These are phyloP conservation scores for Caloenas nicobarica DNA, from an alignment of 2,113 vertebrate genomes.

Conservation along the genomic window DNA sequence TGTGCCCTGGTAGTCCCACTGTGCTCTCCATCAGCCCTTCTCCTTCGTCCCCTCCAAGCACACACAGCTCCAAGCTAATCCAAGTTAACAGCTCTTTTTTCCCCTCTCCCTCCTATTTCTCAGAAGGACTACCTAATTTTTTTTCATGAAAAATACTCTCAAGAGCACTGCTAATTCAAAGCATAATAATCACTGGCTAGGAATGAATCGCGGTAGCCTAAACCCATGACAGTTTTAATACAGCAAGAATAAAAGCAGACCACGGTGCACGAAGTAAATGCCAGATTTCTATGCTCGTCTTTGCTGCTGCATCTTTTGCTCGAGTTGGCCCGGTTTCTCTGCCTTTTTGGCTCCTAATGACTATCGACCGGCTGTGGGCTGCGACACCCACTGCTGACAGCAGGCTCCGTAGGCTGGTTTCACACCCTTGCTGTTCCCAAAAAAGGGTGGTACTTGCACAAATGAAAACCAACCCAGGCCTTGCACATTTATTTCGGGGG, in stretches of 20 bases:
- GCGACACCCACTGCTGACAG: conserved; percentile 5
- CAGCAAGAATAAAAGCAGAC: conserved; percentile 24
- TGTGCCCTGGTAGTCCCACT: not conserved
- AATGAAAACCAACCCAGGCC: conserved; percentile 11
- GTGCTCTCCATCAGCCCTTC: not conserved
- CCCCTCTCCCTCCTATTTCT: not conserved
- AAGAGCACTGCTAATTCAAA: conserved; percentile 34
- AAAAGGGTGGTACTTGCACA: conserved; percentile 45
- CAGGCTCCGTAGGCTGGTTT: conserved; percentile 33
- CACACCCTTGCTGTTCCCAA: conserved; percentile 26
- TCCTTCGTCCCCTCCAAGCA: not conserved
- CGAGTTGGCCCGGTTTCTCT: not conserved
- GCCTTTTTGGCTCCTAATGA: conserved; percentile 46
- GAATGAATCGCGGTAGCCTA: conserved; percentile 8
- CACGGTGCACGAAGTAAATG: not conserved
- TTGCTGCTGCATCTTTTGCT: conserved; percentile 29
- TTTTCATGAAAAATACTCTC: not conserved
- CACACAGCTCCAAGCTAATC: not conserved
- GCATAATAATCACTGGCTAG: conserved; percentile 24
- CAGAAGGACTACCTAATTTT: not conserved
- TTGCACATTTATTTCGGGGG: not conserved
- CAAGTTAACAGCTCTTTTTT: not conserved
- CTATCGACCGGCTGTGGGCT: conserved; percentile 46
- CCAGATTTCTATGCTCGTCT: not conserved
- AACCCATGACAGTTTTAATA: not conserved